phyloP scores from a whole-genome alignment of 2,113 vertebrate species.

The Menidia beryllina region DNA sequence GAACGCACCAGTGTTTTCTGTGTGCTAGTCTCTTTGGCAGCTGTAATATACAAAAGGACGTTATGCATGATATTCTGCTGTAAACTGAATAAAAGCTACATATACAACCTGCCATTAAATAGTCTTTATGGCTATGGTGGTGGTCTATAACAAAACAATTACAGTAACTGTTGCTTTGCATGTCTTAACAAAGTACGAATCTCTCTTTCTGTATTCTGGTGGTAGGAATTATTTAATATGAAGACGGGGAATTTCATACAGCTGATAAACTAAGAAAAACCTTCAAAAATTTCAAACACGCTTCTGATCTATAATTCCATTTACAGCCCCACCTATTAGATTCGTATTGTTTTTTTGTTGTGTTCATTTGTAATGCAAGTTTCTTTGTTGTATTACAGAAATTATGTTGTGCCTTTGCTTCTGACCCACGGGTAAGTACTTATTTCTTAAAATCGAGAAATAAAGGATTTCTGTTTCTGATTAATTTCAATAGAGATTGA shows the following conservation, averaged over 20 bases:
- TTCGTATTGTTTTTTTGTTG: background rate
- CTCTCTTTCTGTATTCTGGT: too few relatives aligned
- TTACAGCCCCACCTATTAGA: background rate
- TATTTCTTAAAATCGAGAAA: slow-evolving; percentile 2
- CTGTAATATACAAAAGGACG: background rate
- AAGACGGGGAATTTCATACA: too few relatives aligned
- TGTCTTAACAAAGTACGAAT: too few relatives aligned
- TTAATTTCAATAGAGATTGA: slow-evolving; percentile 16
- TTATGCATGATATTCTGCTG: background rate
- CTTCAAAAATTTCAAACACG: background rate
- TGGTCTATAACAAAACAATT: background rate
- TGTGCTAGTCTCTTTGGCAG: too few relatives aligned
- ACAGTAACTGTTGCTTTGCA: too few relatives aligned
- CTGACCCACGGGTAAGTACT: background rate
- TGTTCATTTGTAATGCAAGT: background rate
- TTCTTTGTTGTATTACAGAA: background rate
- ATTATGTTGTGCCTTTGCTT: background rate
- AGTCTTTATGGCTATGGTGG: background rate
- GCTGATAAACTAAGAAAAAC: too few relatives aligned
- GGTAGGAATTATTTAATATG: too few relatives aligned
- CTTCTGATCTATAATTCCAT: background rate
- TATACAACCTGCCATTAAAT: background rate
- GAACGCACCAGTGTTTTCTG: background rate
- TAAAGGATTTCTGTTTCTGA: slow-evolving; percentile 7
- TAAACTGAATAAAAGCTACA: background rate